These are phyloP conservation scores for Argyresthia albistria DNA, from an alignment of 2,888 invertebrate genomes.

Conservation along the genomic window DNA sequence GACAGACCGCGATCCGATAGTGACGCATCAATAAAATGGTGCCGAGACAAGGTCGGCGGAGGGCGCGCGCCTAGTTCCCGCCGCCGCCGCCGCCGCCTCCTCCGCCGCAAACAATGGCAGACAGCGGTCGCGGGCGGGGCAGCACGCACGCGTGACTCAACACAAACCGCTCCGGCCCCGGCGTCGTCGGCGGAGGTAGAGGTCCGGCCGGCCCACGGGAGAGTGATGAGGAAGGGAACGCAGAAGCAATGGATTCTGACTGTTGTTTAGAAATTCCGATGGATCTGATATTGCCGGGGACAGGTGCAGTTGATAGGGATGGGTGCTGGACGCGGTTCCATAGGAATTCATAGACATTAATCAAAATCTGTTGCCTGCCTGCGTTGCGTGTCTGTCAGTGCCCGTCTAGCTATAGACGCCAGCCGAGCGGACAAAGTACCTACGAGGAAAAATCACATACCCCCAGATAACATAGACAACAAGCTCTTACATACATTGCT, in stretches of 20 bases:
- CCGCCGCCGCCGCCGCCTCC: slow-evolving; percentile 11
- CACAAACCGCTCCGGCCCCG: neutral
- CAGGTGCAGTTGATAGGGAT: too few relatives aligned
- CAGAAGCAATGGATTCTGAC: neutral
- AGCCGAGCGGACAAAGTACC: too few relatives aligned
- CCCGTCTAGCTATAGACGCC: too few relatives aligned
- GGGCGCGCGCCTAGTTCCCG: slow-evolving; percentile 53
- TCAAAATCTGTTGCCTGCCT: too few relatives aligned
- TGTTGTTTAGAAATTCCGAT: neutral
- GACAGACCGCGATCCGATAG: slow-evolving; percentile 26
- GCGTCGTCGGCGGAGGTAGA: neutral
- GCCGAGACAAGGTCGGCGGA: slow-evolving; percentile 65
- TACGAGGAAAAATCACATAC: too few relatives aligned
- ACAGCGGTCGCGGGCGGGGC: slow-evolving; percentile 24
- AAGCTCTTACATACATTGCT: too few relatives aligned
- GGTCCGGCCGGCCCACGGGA: neutral
- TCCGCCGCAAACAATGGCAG: slow-evolving; percentile 34
- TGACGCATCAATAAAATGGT: slow-evolving; percentile 67
- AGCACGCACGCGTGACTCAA: neutral
- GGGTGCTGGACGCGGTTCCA: too few relatives aligned
- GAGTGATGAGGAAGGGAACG: neutral
- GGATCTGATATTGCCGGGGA: too few relatives aligned
- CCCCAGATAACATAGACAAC: too few relatives aligned
- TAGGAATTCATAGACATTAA: too few relatives aligned
- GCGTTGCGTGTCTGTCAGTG: too few relatives aligned